phyloP scores from a whole-genome alignment of 2,888 invertebrate species.

The Hetaerina titia region DNA sequence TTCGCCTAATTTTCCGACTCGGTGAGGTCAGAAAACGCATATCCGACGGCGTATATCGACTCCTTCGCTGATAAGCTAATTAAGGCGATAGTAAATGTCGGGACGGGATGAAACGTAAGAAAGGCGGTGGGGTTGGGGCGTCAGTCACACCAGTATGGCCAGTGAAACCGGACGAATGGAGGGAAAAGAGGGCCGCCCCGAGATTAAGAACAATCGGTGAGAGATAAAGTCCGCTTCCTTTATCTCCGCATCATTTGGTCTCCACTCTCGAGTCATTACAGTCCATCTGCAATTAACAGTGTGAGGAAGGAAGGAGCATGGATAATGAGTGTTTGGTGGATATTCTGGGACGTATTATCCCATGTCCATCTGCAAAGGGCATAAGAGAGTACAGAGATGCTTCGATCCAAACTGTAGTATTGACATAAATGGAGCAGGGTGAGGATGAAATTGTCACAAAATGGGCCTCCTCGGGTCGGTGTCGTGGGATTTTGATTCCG shows the following conservation, averaged over 20 bases:
- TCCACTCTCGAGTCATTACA: neutral
- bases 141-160: slow-evolving; percentile 9
- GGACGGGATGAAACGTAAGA: neutral
- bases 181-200: neutral
- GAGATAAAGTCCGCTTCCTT: slow-evolving; percentile 2
- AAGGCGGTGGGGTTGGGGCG: neutral
- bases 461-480: neutral
- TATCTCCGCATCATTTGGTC: neutral
- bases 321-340: slow-evolving; percentile 19
- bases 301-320: neutral
- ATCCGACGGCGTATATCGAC: neutral
- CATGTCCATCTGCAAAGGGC: neutral
- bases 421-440: neutral
- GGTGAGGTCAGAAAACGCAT: neutral
- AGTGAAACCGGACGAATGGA: neutral
- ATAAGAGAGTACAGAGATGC: neutral
- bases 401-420: neutral
- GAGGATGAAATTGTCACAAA: neutral
- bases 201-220: slow-evolving; percentile 18
- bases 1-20: slow-evolving; percentile 24
- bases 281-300: neutral
- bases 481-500: neutral
- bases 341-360: neutral
- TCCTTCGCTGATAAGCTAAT: slow-evolving; percentile 23
- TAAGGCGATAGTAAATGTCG: neutral